Base-by-base conservation (phyloP, 2,888 invertebrate species). In the Cantharis flavilabris region DNA sequence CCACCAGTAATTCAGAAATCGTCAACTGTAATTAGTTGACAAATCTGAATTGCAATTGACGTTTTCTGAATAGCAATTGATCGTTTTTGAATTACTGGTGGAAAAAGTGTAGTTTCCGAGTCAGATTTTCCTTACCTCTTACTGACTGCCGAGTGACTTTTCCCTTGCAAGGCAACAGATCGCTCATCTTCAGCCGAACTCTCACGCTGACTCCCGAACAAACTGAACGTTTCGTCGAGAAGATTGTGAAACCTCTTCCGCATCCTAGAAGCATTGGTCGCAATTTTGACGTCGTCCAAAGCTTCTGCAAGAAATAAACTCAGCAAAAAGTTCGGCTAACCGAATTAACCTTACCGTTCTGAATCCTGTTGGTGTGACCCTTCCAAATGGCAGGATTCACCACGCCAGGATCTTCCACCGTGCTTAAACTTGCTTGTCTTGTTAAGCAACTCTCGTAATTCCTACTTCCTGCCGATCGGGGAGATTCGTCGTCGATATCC, bases 321-420 rank as follows among this genome's bases (percentile, higher is more conserved):
- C 10, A 18, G 5, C 23, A 23, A 70, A 14, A 49, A 7, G 5
- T 33, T 64, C 11, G 13, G 1, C 18, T 13, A 13, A 20, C 5
- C 4, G 5, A 64, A 13, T 13, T 13, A 18, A n/a, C 9, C 86
- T 84, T 82, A 91, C 87, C 91, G 84, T 91, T 91, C 79, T 91
- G 91, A 69, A 93, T 89, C 82, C 92, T 91, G 86, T 94, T 94
- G 84, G 93, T 93, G 84, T 95, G 94, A 76, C 94, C 89, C 85
- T 94, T 94, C 96, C 96, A 96, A 7, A 96, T 96, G 72, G 95
- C 89, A 0, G 96, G 96, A 0, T 96, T 96, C 33, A 96, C 92
- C 4, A 96, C 94, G 0, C 96, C 96, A 0, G 96, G 95, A 88
- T 96, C 96, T 81, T 89, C 90, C 9, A 87, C 84, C 67, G 93